These are phyloP conservation scores for Strix uralensis DNA, from an alignment of 2,113 vertebrate species.

Conservation along the genomic window DNA sequence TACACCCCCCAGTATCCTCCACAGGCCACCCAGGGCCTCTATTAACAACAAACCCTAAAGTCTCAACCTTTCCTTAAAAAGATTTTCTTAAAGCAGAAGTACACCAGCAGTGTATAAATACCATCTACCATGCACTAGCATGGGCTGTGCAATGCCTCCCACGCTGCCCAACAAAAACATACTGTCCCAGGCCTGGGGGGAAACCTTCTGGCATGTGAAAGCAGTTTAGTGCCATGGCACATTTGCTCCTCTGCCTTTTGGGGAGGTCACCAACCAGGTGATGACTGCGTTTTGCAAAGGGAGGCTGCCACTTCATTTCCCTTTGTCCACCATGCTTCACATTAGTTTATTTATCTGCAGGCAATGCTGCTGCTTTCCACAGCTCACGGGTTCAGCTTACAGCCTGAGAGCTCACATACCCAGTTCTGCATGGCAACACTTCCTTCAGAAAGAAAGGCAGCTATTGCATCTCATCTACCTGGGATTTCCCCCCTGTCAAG, in stretches of 20 bases:
- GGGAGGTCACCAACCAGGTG: not conserved
- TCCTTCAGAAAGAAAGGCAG: not conserved
- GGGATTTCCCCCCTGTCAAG: not conserved
- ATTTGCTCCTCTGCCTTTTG: not conserved
- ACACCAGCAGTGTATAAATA: not conserved
- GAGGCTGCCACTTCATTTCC: not conserved
- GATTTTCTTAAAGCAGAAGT: not conserved
- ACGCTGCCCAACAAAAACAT: not conserved
- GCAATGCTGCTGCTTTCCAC: not conserved
- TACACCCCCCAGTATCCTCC: not conserved
- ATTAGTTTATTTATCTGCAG: not conserved
- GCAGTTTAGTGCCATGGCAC: not conserved
- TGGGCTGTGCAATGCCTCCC: not conserved
- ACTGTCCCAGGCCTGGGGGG: not conserved
- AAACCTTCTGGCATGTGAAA: not conserved
- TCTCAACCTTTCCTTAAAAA: not conserved
- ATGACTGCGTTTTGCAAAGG: not conserved
- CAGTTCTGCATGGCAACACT: not conserved
- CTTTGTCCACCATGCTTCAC: not conserved
- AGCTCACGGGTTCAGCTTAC: not conserved
- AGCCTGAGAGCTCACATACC: not conserved
- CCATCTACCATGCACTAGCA: fast-evolving
- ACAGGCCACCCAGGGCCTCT: not conserved
- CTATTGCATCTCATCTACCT: not conserved
- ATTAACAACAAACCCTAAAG: not conserved